These are phyloP conservation scores for Cataglyphis hispanica DNA, from an alignment of 1,140 invertebrate species.

Conservation along the genomic window DNA sequence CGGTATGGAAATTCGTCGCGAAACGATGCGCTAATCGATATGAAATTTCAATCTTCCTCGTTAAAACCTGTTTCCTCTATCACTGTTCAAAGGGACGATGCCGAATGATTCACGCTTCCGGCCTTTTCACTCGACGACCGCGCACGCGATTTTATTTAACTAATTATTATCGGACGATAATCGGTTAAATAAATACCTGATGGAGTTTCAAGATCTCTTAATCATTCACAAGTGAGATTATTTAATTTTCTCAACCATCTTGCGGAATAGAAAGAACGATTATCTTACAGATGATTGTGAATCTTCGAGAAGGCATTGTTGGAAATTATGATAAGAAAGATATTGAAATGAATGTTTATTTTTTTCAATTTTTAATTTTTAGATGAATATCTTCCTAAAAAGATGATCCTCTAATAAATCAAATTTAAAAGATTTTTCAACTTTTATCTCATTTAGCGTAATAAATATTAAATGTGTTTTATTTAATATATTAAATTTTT, in stretches of 20 bases:
- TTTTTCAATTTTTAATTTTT: too few relatives aligned
- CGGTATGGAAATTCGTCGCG: slow-evolving; percentile 57
- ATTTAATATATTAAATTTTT: too few relatives aligned
- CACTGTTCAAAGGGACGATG: neutral
- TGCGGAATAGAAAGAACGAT: slow-evolving; percentile 10
- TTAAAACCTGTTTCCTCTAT: slow-evolving; percentile 6
- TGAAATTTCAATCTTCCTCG: slow-evolving; percentile 75
- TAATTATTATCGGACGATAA: neutral
- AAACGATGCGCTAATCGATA: slow-evolving; percentile 71
- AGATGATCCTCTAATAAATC: neutral
- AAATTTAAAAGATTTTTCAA: slow-evolving; percentile 1
- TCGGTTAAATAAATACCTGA: slow-evolving; percentile 21
- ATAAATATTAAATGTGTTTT: neutral
- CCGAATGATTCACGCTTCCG: slow-evolving; percentile 44
- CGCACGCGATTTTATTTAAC: slow-evolving; percentile 26
- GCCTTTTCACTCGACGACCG: slow-evolving; percentile 18
- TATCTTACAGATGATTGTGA: neutral
- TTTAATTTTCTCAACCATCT: neutral
- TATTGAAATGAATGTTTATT: neutral
- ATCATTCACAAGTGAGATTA: neutral
- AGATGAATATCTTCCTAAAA: neutral
- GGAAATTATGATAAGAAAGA: neutral
- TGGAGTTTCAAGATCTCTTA: slow-evolving; percentile 2
- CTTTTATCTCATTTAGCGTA: neutral
- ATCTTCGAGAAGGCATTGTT: neutral